Base-by-base conservation (phyloP, 2,797 vertebrate genomes). In the Denticeps clupeoides region DNA sequence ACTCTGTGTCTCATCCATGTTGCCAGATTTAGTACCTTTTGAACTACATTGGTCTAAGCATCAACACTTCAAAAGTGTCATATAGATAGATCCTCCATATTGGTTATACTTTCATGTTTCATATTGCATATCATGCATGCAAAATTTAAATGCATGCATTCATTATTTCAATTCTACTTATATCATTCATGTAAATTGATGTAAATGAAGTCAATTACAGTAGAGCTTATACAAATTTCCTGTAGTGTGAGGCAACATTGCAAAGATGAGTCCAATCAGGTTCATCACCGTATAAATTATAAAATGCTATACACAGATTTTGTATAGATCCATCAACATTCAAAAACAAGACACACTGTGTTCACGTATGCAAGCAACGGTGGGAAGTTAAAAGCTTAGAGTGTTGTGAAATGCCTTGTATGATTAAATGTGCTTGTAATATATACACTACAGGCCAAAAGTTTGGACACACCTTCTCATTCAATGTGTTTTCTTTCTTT, bases 1-100 rank as follows among this genome's bases (percentile, higher is more conserved):
- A 89, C 78, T 74, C 56, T 78, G 82, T 79, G 82, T 81, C 76
- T 72, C 82, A 88, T 87, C 77, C 65, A 70, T 74, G 69, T 25
- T 54, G 45, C 57, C 64, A 10, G 25, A 31, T 18, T 41, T n/a
- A 29, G n/a, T n/a, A n/a, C n/a, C n/a, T n/a, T n/a, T n/a, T n/a
- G n/a, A n/a, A n/a, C n/a, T n/a, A n/a, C n/a, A n/a, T n/a, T n/a
- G n/a, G n/a, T n/a, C n/a, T n/a, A n/a, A n/a, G n/a, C n/a, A n/a
- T n/a, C n/a, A 29, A 29, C n/a, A 29, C n/a, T 6, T 32, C 13
- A 31, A 5, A 43, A 44, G 22, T 28, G 46, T 58, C 19, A 22
- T 45, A 59, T 40, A 35, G 54, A 12, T 59, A 3, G 32, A 48
- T 29, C 23, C 5, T 50, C 22, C 47, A 11, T 11, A 12, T n/a